A percentile compares a stretch with the other conserved stretches of the same genome.
Conservation (phyloP, 2,113 vertebrate genomes). For the Syngnathoides biaculeatus region DNA sequence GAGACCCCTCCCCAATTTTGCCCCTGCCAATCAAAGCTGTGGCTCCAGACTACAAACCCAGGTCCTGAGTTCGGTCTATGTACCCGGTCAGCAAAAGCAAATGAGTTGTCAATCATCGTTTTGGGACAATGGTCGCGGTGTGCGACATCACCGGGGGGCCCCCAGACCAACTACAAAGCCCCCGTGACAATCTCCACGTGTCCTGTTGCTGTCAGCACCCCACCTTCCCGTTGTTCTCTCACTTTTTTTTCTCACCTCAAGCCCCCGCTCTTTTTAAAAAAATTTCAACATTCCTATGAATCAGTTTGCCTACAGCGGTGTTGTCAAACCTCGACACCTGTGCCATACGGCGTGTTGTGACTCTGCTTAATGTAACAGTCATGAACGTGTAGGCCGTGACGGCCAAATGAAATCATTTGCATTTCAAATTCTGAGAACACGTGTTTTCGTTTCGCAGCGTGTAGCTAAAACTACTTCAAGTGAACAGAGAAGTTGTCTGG, state of each 20-base stretch:
- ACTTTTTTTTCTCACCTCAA: neutral
- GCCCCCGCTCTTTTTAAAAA: neutral
- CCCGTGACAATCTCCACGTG: constrained; percentile 65
- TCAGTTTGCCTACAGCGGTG: neutral
- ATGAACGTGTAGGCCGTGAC: neutral
- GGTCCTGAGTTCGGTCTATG: constrained; percentile 39
- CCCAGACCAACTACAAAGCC: constrained; percentile 26
- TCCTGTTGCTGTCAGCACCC: constrained; percentile 58
- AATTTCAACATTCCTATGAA: neutral
- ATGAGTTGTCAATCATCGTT: constrained; percentile 30
- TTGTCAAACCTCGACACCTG: neutral
- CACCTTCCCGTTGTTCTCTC: neutral
- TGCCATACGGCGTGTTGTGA: neutral
- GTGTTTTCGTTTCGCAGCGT: neutral
- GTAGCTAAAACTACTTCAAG: neutral
- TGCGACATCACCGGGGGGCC: constrained; percentile 20
- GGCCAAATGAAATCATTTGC: too few species aligned
- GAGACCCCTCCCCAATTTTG: neutral
- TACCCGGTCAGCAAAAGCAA: constrained; percentile 50
- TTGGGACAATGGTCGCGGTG: constrained; percentile 55
- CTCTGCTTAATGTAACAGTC: neutral
- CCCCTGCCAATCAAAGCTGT: neutral
- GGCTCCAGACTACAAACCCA: neutral
- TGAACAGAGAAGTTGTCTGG: neutral
- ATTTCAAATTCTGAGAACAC: neutral